Evolutionary conservation across 2,113 vertebrate species (phyloP), one percentile per base, ranked within the genome.

Genomic region (Corvus cornix): DNA sequence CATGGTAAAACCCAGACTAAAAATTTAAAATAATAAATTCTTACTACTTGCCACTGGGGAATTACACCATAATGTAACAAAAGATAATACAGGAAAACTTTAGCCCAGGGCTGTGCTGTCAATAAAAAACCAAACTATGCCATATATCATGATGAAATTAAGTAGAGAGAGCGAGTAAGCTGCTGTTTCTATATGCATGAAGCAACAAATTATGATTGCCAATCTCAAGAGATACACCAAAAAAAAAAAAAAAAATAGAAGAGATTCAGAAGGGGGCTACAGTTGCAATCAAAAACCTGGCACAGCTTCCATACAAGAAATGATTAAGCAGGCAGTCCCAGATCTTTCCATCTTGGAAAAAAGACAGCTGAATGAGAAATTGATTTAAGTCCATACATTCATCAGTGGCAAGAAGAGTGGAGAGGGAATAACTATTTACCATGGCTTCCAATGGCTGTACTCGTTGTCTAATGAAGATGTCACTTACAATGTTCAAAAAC

Each of bases 41-140:
- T 83, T 56, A 22, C 39, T 76, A 28, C 33, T 79, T 72, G 18
- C 7, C 5, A 1, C 12, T 14, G 17, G 18, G 26, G 10, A 82
- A 66, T 56, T 73, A 52, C 5, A 46, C 5, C 7, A 5, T 48
- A 68, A 68, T 33, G 19, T 28, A 27, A 77, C 28, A 70, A 59
- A 7, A 78, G 4, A 55, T 35, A 70, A 16, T 46, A 83, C 10
- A 75, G 20, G 19, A 76, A 73, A 75, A 51, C 18, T 26, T 64
- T 39, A 88, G 4, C 52, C 26, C 26, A 51, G 58, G 31, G 23
- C 9, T 22, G 12, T 67, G 21, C 0, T 0, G 21, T 55, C n/a
- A 74, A 78, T 87, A 77, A 66, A 60, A 82, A 68, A 46, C 1
- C 7, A 64, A 84, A 60, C 4, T n/a, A 41, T 51, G 14, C 11